Base-by-base conservation (phyloP, 2,888 invertebrate species). In the Operophtera brumata region DNA sequence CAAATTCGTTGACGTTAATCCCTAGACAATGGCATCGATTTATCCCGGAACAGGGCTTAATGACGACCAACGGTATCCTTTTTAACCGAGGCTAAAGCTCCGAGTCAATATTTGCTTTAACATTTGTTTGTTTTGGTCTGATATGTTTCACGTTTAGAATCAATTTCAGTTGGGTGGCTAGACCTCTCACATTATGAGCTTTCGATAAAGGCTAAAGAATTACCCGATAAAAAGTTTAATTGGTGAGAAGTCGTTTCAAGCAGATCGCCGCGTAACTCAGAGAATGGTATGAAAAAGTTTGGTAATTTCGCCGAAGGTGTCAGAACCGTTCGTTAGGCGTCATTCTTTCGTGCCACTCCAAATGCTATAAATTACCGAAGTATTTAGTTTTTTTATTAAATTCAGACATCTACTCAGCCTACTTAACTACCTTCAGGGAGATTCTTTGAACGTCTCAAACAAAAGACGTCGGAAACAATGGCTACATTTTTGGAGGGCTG, bases 1-100 rank as follows among this genome's bases (percentile, higher is more conserved):
- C 84, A 82, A 86, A 82, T 88, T 85, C 82, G 85, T 86, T 86
- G 89, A 89, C 89, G 83, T 77, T 89, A 89, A 90, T 90, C 89
- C 87, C 75, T 68, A 80, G 79, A 90, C 87, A 90, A 90, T 89
- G 75, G 84, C 66, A 75, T 74, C 73, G 79, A 81, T 86, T 84
- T 79, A 86, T 84, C 77, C 76, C 64, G 72, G 69, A 74, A 70
- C 70, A 67, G 68, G 64, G 67, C 71, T 70, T 73, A 80, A 78
- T 78, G 77, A 78, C 75, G 69, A 70, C 77, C 75, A 75, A 78
- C 76, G 76, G 78, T 75, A 77, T 79, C 78, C 77, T 77, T 78
- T 79, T 73, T 75, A 78, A 77, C 75, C 70, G 69, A 76, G 69
- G 73, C 75, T 76, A 76, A 82, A 81, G 77, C 77, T 76, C 63